These are phyloP conservation scores for Agrochola macilenta DNA, from an alignment of 2,888 invertebrate genomes.

Conservation along the genomic window DNA sequence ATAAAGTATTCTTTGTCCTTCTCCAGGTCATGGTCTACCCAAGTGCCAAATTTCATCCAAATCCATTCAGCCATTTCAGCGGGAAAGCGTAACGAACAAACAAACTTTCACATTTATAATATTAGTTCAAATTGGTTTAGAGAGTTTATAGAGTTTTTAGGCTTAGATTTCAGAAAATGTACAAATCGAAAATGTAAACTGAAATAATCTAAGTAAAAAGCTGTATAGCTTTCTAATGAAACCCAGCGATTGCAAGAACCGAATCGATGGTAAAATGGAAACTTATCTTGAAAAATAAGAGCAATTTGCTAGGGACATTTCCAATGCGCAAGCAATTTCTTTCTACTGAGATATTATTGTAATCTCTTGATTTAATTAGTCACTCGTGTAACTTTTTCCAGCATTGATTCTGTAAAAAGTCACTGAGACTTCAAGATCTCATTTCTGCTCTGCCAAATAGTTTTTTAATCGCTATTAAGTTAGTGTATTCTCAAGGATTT, in stretches of 20 bases:
- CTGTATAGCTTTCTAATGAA: neutral
- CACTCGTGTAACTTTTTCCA: neutral
- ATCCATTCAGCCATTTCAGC: no score
- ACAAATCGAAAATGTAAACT: no score
- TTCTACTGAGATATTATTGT: neutral
- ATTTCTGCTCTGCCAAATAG: no score
- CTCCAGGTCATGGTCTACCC: no score
- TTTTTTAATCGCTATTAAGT: no score
- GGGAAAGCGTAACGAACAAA: no score
- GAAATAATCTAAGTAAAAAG: neutral
- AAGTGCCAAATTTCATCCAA: no score
- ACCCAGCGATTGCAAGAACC: neutral
- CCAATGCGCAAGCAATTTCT: neutral
- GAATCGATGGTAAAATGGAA: neutral
- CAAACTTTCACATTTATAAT: no score
- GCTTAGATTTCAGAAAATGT: neutral
- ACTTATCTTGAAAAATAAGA: neutral
- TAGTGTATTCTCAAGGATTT: neutral
- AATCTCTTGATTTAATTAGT: neutral
- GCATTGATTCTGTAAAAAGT: neutral
- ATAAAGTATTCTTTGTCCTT: no score
- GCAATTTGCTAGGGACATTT: conserved; percentile 1
- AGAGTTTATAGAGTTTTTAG: no score
- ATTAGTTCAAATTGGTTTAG: no score
- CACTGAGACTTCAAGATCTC: neutral